Evolutionary conservation across 1,140 invertebrate species (phyloP), one percentile per base, ranked within the genome.

Genomic region (Drosophila arizonae): DNA sequence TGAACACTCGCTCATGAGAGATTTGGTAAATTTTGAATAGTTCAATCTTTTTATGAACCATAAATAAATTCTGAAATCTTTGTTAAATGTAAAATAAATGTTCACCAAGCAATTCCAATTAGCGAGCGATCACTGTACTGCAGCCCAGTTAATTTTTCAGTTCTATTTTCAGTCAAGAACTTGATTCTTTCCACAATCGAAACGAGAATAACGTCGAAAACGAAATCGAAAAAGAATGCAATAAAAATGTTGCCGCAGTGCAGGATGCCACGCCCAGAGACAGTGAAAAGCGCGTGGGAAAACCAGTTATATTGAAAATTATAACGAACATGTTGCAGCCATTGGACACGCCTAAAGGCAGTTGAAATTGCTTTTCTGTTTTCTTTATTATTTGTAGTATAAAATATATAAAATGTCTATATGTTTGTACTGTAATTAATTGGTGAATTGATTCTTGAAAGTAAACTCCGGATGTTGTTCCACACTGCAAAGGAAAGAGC

Each of bases 381-480:
- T 36, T 30, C 11, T 45, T 60, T 70, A 46, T 30, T 73, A 13
- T 3, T n/a, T 57, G 24, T 11, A 43, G 6, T 41, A 50, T 36
- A 39, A 17, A 15, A 28, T 50, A 50, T 57, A 26, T 36, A 62
- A 65, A 11, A 28, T 28, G 10, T 15, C 2, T 43, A 17, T 30
- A 45, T 41, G 15, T 54, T 21, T 39, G 26, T 0, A n/a, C 13
- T 52, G 24, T 15, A 28, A 21, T 87, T 79, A 87, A 24, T 88
- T 72, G 48, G 73, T 87, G 46, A 67, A 88, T 57, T 88, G 69
- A 43, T 87, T 87, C 48, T 87, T 75, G 28, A 91, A 93, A n/a
- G 94, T 94, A 81, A 94, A 95, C 79, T 94, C 93, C 0, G 95
- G 95, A 91, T 96, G 95, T 24, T 93, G 93, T 24, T 93, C 90